Conservation (phyloP, 2,888 invertebrate species). For the Melipona beecheii region DNA sequence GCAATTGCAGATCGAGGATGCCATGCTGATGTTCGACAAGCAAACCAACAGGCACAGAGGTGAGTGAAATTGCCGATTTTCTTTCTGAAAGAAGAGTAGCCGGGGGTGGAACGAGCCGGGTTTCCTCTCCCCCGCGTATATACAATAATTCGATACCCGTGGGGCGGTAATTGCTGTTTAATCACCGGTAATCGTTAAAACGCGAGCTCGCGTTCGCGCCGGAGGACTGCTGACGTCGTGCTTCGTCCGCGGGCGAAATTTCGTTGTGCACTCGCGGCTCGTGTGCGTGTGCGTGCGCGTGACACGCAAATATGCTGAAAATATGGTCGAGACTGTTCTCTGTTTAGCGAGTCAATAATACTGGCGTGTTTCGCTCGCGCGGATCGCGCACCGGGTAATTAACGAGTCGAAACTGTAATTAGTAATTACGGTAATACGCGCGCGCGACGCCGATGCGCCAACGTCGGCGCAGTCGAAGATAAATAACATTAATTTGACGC, state of each 20-base stretch:
- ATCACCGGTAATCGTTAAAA: constrained; percentile 55
- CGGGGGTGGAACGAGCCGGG: background rate
- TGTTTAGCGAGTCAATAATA: constrained; percentile 74
- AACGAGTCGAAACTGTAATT: constrained; percentile 72
- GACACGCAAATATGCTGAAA: constrained; percentile 65
- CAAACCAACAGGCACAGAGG: constrained; percentile 99
- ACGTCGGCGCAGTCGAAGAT: constrained; percentile 56
- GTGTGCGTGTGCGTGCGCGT: background rate
- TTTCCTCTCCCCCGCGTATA: constrained; percentile 8
- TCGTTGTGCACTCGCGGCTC: constrained; percentile 25
- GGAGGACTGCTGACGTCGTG: constrained; percentile 52
- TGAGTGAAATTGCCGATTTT: constrained; percentile 80
- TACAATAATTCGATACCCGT: constrained; percentile 44
- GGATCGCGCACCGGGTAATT: constrained; percentile 64
- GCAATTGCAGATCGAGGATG: constrained; percentile 97
- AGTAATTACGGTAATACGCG: constrained; percentile 70
- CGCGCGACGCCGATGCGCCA: constrained; percentile 49
- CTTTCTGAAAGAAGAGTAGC: background rate
- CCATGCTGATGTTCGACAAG: constrained; percentile 99
- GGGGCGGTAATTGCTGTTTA: constrained; percentile 51
- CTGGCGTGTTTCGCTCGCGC: constrained; percentile 56
- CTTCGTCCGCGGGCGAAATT: constrained; percentile 49
- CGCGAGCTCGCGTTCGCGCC: constrained; percentile 4
- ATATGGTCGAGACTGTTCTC: constrained; percentile 69
- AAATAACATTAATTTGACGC: constrained; percentile 70